Conservation (phyloP, 2,888 invertebrate genomes). For the Drosophila bunnanda region DNA sequence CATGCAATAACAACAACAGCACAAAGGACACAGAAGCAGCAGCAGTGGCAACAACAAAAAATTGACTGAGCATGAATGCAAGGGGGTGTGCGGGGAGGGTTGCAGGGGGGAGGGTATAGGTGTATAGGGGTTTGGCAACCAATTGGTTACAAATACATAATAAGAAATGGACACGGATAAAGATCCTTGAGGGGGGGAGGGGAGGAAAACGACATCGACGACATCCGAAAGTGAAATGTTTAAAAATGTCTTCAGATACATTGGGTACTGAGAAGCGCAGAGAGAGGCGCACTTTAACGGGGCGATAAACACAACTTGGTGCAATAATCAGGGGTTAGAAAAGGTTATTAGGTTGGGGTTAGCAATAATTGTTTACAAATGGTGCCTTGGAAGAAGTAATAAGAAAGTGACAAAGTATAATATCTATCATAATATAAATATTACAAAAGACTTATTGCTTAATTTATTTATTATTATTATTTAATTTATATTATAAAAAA, state of each 20-base stretch:
- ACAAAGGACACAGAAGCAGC: slow-evolving; percentile 47
- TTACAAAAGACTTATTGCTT: no score
- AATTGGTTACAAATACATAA: slow-evolving; percentile 48
- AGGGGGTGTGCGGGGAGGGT: not conserved
- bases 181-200: no score
- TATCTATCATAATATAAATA: no score
- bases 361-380: not conserved
- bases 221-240: slow-evolving; percentile 32
- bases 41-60: slow-evolving; percentile 30
- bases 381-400: not conserved
- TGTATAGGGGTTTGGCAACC: slow-evolving; percentile 27
- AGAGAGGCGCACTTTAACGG: not conserved
- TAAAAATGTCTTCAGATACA: slow-evolving; percentile 4
- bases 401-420: not conserved
- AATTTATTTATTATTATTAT: no score
- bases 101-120: no score
- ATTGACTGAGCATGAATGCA: slow-evolving; percentile 45
- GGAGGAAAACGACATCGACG: not conserved
- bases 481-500: no score
- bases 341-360: not conserved
- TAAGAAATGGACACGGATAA: slow-evolving; percentile 22
- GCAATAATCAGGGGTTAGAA: not conserved
- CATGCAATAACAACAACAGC: slow-evolving; percentile 65
- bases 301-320: not conserved
- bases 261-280: slow-evolving; percentile 4